Evolutionary conservation across 2,888 invertebrate species (phyloP).

Genomic region (Carpatolechia fugitivella): DNA sequence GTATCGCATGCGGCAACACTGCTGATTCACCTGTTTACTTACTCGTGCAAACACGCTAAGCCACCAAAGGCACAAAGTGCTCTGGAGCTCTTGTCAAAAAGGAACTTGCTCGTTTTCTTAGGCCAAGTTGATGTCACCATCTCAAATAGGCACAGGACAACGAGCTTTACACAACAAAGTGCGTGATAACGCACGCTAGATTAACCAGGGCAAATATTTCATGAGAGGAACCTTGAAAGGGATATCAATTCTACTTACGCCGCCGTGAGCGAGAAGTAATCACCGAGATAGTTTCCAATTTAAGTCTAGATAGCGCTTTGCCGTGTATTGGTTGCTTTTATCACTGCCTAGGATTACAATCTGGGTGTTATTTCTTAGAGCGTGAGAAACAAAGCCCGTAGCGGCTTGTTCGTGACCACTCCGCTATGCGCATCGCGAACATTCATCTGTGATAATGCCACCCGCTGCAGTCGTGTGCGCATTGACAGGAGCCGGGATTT

Average conservation of each 20-base stretch:
- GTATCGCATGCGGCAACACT: conserved; percentile 39
- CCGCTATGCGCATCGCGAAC: conserved; percentile 23
- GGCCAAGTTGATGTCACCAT: conserved; percentile 35
- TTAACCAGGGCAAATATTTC: neutral
- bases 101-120: conserved; percentile 16
- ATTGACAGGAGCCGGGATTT: conserved; percentile 18
- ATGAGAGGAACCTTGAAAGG: neutral
- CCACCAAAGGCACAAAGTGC: conserved; percentile 34
- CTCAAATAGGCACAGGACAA: conserved; percentile 22
- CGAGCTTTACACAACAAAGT: neutral
- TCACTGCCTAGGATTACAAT: conserved; percentile 59
- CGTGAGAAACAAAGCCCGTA: conserved; percentile 61
- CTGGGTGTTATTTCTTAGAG: conserved; percentile 54
- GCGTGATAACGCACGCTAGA: conserved; percentile 11
- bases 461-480: conserved; percentile 21
- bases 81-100: conserved; percentile 27
- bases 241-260: conserved; percentile 5
- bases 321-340: conserved; percentile 51
- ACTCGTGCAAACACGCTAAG: conserved; percentile 33
- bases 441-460: conserved; percentile 35
- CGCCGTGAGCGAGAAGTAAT: conserved; percentile 1
- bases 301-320: conserved; percentile 7
- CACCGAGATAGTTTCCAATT: conserved; percentile 15
- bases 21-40: conserved; percentile 63
- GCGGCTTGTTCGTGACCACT: conserved; percentile 53